Base-by-base conservation (phyloP, 1,140 invertebrate genomes). In the Lepidostoma basale region DNA sequence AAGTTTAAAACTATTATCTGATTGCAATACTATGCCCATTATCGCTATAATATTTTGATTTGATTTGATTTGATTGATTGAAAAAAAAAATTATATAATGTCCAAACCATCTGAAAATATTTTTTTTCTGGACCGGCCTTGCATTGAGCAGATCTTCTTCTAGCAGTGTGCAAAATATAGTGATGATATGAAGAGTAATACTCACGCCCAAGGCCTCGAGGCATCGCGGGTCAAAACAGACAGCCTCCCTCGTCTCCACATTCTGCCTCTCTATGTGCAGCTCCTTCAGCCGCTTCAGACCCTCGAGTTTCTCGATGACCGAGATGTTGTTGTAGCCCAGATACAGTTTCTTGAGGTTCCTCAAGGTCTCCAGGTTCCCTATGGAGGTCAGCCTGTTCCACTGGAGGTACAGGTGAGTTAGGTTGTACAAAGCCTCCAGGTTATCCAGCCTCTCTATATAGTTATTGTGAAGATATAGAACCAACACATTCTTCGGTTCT, bases 161-260 rank as follows among this genome's bases (percentile, higher is more conserved):
- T n/a, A n/a, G n/a, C n/a, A n/a, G n/a, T n/a, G n/a, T n/a, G n/a
- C n/a, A n/a, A n/a, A n/a, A n/a, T n/a, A n/a, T n/a, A n/a, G n/a
- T n/a, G n/a, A n/a, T 33, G 30, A 33, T 33, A 33, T 5, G 5
- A 6, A 33, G 30, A 6, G 30, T 33, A 4, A 20, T 23, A 63
- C 81, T 83, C 78, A 89, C 88, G 1, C 87, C 83, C 75, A 92
- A 79, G 54, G 79, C 78, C 28, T 80, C 65, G 47, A 86, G 76
- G 49, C 85, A 86, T 73, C 85, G 81, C 3, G 88, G 88, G 76
- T 90, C 88, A 74, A 92, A 90, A 69, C 85, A 87, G n/a, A 92
- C 73, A 3, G 77, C 77, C 76, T 88, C 86, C 22, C 85, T 81
- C 33, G 74, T 70, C 28, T 78, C 74, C 9, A 88, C 73, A 69